Conservation (phyloP, 2,888 invertebrate species). For the Trissoscelio sp. region DNA sequence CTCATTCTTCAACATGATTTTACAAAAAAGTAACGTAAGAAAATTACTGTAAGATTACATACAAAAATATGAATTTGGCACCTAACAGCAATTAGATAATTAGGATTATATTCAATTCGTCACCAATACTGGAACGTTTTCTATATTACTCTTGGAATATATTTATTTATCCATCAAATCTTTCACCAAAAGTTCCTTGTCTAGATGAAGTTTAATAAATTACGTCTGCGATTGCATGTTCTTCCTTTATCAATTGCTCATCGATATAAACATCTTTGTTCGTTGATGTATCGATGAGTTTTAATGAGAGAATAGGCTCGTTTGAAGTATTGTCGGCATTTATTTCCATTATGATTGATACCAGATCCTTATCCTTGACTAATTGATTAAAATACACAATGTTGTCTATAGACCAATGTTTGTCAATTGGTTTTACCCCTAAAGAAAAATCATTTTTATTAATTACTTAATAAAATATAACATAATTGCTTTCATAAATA, state of each 20-base stretch:
- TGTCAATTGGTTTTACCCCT: conserved; percentile 85
- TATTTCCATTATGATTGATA: conserved; percentile 87
- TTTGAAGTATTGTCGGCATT: conserved; percentile 86
- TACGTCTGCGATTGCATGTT: conserved; percentile 82
- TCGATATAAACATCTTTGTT: conserved; percentile 88
- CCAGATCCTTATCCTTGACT: conserved; percentile 88
- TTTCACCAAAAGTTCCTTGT: neutral
- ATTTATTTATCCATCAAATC: neutral
- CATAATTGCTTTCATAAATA: too few relatives aligned
- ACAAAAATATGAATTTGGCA: too few relatives aligned
- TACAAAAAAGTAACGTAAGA: too few relatives aligned
- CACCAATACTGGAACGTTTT: conserved; percentile 34
- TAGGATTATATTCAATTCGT: conserved; percentile 12
- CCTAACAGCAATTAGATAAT: too few relatives aligned
- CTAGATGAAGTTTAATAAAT: neutral
- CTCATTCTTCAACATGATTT: too few relatives aligned
- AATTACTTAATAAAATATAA: too few relatives aligned
- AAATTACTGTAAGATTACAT: too few relatives aligned
- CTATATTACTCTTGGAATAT: neutral
- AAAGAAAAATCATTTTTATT: too few relatives aligned
- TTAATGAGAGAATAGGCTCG: conserved; percentile 86
- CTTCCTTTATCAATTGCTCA: conserved; percentile 87
- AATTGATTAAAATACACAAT: conserved; percentile 89
- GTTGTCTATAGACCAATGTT: conserved; percentile 90
- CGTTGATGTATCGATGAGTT: conserved; percentile 89